A percentile compares a stretch with the other conserved stretches of the same genome.
Evolutionary conservation across 2,797 vertebrate species (phyloP).

Genomic region (Prionace glauca): DNA sequence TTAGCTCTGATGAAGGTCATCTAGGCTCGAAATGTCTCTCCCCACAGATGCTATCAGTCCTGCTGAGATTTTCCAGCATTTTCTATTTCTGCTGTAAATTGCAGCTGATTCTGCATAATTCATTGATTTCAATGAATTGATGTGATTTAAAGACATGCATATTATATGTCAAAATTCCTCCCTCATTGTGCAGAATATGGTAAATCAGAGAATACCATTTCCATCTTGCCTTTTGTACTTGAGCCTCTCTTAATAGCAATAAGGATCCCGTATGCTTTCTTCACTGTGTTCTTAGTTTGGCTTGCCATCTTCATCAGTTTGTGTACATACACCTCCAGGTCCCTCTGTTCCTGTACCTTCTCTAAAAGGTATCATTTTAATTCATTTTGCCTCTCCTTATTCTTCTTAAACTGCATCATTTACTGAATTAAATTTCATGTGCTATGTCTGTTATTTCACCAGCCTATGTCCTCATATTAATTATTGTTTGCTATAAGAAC

Average conservation of each 20-base stretch:
- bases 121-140: neutral
- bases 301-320: neutral
- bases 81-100: neutral
- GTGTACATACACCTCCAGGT: neutral
- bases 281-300: neutral
- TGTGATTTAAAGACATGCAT: neutral
- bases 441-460: neutral
- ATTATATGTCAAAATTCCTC: neutral
- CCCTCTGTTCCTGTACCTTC: neutral
- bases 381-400: neutral
- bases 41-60: too few species aligned
- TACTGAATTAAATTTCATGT: neutral
- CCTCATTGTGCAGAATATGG: neutral
- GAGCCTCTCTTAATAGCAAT: neutral
- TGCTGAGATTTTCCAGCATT: too few species aligned
- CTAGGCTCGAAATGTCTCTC: too few species aligned
- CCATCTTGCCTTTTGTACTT: neutral
- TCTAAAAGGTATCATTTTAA: neutral
- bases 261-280: neutral
- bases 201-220: neutral
- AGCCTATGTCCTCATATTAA: neutral
- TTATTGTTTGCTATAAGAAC: too few species aligned
- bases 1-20: too few species aligned
- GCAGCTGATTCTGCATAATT: neutral
- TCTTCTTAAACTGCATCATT: neutral